Conservation (phyloP, 37 sponge, comb jelly and placozoan species). For the Ianthella basta region DNA sequence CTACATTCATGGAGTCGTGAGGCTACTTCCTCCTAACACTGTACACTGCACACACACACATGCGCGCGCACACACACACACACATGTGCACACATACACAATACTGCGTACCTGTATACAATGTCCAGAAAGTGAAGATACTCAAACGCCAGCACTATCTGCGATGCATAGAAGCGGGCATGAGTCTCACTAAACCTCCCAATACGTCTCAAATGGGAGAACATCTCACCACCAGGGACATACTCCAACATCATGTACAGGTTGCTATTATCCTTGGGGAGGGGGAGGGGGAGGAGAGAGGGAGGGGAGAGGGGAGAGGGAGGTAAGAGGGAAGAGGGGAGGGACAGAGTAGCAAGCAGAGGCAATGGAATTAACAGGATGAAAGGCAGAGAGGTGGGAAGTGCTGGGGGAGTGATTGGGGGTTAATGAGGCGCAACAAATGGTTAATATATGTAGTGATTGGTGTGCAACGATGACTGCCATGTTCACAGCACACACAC, state of each 20-base stretch:
- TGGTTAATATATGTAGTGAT: no score
- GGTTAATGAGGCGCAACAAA: background rate
- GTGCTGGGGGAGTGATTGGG: background rate
- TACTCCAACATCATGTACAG: constrained; percentile 99
- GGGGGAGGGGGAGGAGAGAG: background rate
- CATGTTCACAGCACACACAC: no score
- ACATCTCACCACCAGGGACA: constrained; percentile 97
- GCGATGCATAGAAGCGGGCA: constrained; percentile 95
- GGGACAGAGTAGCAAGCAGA: background rate
- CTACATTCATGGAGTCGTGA: no score
- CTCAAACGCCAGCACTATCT: constrained; percentile 97
- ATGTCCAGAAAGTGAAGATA: constrained; percentile 97
- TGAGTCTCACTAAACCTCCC: constrained; percentile 94
- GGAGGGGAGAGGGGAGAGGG: no score
- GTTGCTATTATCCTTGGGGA: constrained; percentile 52
- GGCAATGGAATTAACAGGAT: background rate
- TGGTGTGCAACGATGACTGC: no score
- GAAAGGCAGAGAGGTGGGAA: background rate
- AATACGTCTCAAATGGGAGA: constrained; percentile 92
- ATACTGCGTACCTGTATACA: constrained; percentile 85
- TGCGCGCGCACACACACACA: background rate
- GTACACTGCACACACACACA: no score
- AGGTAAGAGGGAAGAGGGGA: background rate
- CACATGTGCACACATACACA: background rate
- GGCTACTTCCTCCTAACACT: no score